Base-by-base conservation (phyloP, 1,140 invertebrate species). In the Zaprionus camerounensis region DNA sequence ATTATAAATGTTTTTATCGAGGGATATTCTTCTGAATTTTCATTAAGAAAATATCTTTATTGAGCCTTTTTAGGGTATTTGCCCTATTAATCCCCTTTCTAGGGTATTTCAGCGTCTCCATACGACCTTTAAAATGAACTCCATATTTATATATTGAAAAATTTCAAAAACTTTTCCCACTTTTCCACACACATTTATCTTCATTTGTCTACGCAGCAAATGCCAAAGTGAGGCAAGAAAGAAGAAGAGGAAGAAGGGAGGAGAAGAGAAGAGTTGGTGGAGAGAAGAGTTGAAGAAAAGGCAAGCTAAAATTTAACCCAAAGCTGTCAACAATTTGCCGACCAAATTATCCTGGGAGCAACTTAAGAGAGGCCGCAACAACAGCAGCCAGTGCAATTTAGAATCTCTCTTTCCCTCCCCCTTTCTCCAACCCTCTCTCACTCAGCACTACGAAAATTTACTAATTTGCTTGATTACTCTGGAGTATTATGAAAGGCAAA, bases 391-490 rank as follows among this genome's bases (percentile, higher is more conserved):
- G 57, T 58, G 51, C 63, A 61, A 69, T 69, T 68, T 64, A 67
- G 72, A 83, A 74, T 72, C 44, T 34, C 49, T 58, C 26, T 13
- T n/a, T 15, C 26, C 24, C 5, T 9, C 28, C 4, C 31, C 15
- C 36, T 13, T 38, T 15, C 59, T 31, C 20, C 12, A 7, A 15
- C 13, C 22, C 31, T n/a, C 36, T 15, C 34, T 1, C 15, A 17
- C 41, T 17, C 41, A 9, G 38, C 38, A 17, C 41, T 44, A 44
- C 41, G 41, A 44, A 44, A 44, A 44, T 44, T 61, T 59, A 87
- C 84, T 87, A 87, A 87, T 90, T 90, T 90, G 77, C 85, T 90
- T 90, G 85, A 90, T 90, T 90, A 90, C 85, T 90, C 85, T 70
- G 31, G 85, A 90, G 81, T 76, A 80, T 80, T 61, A 49, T 80